Conservation (phyloP, 2,797 vertebrate species). For the Protosalanx chinensis region DNA sequence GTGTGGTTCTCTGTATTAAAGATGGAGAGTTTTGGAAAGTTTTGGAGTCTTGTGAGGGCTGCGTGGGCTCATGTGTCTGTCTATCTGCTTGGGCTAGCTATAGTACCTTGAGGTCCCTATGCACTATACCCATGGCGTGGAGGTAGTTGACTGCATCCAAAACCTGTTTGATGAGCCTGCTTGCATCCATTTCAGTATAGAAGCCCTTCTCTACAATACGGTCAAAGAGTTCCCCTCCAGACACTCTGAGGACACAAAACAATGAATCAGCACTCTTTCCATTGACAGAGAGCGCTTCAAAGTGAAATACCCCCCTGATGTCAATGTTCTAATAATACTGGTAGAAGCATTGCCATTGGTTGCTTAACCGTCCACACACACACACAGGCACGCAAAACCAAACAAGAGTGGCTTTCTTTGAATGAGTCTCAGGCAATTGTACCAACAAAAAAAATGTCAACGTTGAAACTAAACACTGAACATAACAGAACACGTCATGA, state of each 20-base stretch:
- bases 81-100: background rate
- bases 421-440: too few relatives aligned
- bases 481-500: too few relatives aligned
- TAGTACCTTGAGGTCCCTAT: conserved; percentile 91
- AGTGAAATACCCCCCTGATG: background rate
- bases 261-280: background rate
- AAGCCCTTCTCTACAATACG: conserved; percentile 96
- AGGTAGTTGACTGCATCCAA: conserved; percentile 94
- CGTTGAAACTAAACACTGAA: too few relatives aligned
- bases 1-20: too few relatives aligned
- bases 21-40: background rate
- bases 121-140: conserved; percentile 92
- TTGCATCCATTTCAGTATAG: conserved; percentile 96
- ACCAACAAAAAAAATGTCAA: too few relatives aligned
- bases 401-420: too few relatives aligned
- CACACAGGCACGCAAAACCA: conserved; percentile 1
- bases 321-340: background rate
- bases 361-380: background rate
- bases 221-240: conserved; percentile 93
- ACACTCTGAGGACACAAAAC: conserved; percentile 74
- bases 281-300: background rate
- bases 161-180: conserved; percentile 91
- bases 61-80: background rate
- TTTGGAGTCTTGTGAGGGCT: background rate
- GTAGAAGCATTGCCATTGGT: background rate